Base-by-base conservation (phyloP, 2,888 invertebrate species). In the Aplocera efformata region DNA sequence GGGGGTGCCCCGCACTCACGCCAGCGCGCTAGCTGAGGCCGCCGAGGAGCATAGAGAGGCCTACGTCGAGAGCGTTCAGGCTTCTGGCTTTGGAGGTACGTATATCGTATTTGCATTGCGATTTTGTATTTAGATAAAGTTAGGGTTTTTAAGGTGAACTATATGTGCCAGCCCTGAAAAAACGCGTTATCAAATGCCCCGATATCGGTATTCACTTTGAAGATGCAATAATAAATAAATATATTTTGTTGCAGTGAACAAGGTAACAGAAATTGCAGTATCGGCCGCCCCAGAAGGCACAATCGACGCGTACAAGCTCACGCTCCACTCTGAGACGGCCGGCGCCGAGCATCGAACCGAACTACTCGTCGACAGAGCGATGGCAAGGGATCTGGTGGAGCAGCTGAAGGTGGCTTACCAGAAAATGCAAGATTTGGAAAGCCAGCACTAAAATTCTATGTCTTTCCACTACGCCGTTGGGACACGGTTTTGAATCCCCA, bases 1-100 rank as follows among this genome's bases (percentile, higher is more conserved):
- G 22, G 86, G 83, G 0, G 79, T 81, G 10, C 86, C 86, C 0
- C 60, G 84, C 0, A 67, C 81, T 0, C 86, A 84, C 50, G 83
- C 85, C 0, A 56, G 65, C 0, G 83, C 83, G 0, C 55, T 86
- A 0, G 79, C 80, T 0, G 82, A 81, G 6, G 76, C 75, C 0
- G 72, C 73, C 0, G 79, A 80, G 17, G 53, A 50, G 8, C 61
- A 63, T 0, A 53, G 74, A 1, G 70, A 67, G 0, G 61, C 66
- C 0, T 68, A 82, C 36, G 62, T 70, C 6, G 55, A 62, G 0
- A 51, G 64, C 3, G 69, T 72, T 0, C 59, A 58, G 3, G 52
- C 53, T 7, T 63, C 63, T 10, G 79, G 83, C 1, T 79, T 83
- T 44, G 73, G 72, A 71, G 69, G 85, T 86, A 39, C 58, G 73